Conservation (phyloP, 2,113 vertebrate species). For the Prietella phreatophila region DNA sequence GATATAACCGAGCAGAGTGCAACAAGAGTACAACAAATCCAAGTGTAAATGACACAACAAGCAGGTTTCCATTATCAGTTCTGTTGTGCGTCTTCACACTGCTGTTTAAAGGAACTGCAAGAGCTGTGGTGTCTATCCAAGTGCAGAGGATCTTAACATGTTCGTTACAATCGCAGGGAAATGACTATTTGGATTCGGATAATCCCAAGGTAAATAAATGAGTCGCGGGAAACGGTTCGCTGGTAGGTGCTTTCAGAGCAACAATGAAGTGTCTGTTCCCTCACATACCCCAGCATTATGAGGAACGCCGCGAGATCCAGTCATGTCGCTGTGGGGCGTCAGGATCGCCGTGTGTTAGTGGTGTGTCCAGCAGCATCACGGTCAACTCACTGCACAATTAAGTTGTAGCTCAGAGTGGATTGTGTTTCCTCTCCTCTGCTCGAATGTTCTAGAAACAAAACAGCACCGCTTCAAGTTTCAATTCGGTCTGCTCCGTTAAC, state of each 20-base stretch:
- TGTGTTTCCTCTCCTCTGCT: constrained; percentile 46
- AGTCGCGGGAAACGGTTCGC: constrained; percentile 45
- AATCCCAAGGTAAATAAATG: constrained; percentile 64
- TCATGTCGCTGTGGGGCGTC: background rate
- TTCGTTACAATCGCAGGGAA: constrained; percentile 51
- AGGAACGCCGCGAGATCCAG: constrained; percentile 41
- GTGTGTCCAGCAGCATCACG: constrained; percentile 4
- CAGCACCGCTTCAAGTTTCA: constrained; percentile 33
- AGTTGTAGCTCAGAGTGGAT: constrained; percentile 50
- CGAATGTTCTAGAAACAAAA: constrained; percentile 42
- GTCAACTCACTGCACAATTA: constrained; percentile 28
- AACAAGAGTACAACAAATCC: constrained; percentile 48
- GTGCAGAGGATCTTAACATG: constrained; percentile 27
- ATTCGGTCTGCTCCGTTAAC: constrained; percentile 4
- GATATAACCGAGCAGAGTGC: constrained; percentile 61
- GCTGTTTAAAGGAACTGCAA: background rate
- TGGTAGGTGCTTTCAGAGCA: constrained; percentile 56
- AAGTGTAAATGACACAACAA: constrained; percentile 32
- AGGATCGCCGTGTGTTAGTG: constrained; percentile 3
- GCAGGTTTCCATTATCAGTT: constrained; percentile 8
- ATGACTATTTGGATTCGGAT: constrained; percentile 64
- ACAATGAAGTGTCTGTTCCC: constrained; percentile 40
- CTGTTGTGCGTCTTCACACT: background rate
- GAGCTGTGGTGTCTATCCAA: background rate
- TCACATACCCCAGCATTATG: constrained; percentile 22